phyloP scores from a whole-genome alignment of 2,888 invertebrate genomes.

The Hypomecis atomaria region DNA sequence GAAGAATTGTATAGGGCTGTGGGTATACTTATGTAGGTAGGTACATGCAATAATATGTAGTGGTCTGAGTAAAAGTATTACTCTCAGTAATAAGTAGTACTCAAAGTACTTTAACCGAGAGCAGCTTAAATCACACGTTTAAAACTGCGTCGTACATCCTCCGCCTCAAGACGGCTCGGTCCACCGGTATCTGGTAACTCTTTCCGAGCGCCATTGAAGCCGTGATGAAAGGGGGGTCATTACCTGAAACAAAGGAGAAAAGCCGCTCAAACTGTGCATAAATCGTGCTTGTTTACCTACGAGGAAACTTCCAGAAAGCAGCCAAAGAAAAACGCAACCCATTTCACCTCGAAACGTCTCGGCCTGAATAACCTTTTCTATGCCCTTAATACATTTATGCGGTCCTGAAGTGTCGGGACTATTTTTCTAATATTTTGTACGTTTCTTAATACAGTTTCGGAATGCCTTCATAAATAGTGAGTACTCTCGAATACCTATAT shows the following conservation, averaged over 20 bases:
- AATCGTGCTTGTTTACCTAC: constrained; percentile 81
- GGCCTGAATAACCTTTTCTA: constrained; percentile 66
- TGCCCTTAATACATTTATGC: constrained; percentile 58
- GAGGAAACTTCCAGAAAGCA: constrained; percentile 70
- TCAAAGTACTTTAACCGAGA: constrained; percentile 1
- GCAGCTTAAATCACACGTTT: constrained; percentile 29
- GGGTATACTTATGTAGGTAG: no score
- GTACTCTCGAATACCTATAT: no score
- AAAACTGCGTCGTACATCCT: constrained; percentile 33
- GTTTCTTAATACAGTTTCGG: constrained; percentile 3
- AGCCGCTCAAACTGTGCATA: constrained; percentile 80
- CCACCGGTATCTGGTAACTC: constrained; percentile 67
- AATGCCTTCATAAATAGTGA: neutral
- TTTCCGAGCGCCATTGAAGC: constrained; percentile 75
- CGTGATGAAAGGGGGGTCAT: constrained; percentile 82
- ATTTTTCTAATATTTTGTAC: constrained; percentile 18
- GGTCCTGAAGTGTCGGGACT: constrained; percentile 23
- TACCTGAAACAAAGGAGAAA: constrained; percentile 83
- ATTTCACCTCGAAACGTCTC: constrained; percentile 60
- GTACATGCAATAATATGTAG: no score
- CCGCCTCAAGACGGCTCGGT: constrained; percentile 32
- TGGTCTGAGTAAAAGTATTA: no score
- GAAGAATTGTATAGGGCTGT: no score
- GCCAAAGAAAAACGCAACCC: constrained; percentile 79
- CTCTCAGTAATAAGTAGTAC: neutral